Evolutionary conservation across 1,140 invertebrate genomes (phyloP), one percentile per base, ranked within the genome.

Genomic region (Drosophila sproati): DNA sequence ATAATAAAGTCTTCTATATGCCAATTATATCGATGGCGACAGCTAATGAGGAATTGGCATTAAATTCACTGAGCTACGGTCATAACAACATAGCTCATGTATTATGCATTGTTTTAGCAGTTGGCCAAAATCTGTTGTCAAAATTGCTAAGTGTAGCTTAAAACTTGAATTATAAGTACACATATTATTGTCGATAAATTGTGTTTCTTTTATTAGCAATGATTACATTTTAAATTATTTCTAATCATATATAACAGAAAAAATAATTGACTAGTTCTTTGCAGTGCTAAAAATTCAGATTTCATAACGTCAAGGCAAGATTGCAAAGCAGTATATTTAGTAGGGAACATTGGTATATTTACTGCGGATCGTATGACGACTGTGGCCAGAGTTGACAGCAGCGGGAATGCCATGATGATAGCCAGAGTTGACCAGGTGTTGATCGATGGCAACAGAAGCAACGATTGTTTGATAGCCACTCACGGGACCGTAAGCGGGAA

Each of bases 1-100:
- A 5, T 52, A 83, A 82, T 82, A 66, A 82, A 72, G 59, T 83
- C 80, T 82, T 83, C 76, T 82, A 82, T 82, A 82, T 83, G 80
- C 80, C 80, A 82, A 82, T 82, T 82, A 82, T 71, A 7, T 3
- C 57, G n/a, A 52, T 57, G 28, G 41, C 51, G 52, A 67, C 74
- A 20, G 64, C 59, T 74, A 82, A 82, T 78, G 75, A 78, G 78
- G 69, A 64, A 64, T 66, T 66, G 3, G 20, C 35, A n/a, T 32
- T 45, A 60, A 48, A 12, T 12, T 32, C 32, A n/a, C 5, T 32
- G 8, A 6, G 41, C 39, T 77, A 69, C 45, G 47, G 74, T 51
- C 68, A 77, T 61, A 71, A 29, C 43, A 48, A 60, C 57, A 57
- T 57, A 47, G 39, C 39, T 82, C 69, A 82, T 82, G 74, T 81